These are phyloP conservation scores for Sclerurus mexicanus DNA, from an alignment of 2,113 vertebrate genomes.

Conservation along the genomic window DNA sequence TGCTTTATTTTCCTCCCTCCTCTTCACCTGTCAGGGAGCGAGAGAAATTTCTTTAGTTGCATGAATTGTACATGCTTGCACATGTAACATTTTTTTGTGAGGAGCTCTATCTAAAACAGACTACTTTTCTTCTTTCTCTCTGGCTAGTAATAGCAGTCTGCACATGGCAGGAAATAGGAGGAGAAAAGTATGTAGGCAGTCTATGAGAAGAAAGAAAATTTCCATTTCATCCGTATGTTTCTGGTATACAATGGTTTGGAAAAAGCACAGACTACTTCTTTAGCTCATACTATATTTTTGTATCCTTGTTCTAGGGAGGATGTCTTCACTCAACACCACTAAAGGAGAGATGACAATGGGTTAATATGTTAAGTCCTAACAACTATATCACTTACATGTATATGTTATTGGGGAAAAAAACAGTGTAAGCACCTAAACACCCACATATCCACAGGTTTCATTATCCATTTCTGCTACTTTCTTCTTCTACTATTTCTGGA, in stretches of 20 bases:
- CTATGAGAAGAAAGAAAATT: background rate
- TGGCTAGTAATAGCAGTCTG: background rate
- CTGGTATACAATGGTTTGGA: background rate
- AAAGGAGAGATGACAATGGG: background rate
- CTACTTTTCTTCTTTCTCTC: background rate
- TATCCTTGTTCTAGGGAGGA: background rate
- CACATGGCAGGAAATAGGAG: fast-evolving
- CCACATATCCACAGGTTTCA: background rate
- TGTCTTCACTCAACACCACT: background rate
- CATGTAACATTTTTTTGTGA: background rate
- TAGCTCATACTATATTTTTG: background rate
- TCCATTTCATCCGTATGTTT: background rate
- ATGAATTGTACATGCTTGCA: background rate
- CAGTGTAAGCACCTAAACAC: background rate
- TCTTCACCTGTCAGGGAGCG: background rate
- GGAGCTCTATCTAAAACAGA: background rate
- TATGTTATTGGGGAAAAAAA: background rate
- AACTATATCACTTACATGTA: fast-evolving
- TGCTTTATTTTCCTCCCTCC: background rate
- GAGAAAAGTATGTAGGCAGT: background rate
- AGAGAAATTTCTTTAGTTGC: background rate
- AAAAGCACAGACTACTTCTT: background rate
- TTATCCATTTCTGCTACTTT: background rate
- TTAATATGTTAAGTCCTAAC: background rate
- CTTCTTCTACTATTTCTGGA: background rate